Evolutionary conservation across 2,888 invertebrate genomes (phyloP).

Genomic region (Tortricodes alternella): DNA sequence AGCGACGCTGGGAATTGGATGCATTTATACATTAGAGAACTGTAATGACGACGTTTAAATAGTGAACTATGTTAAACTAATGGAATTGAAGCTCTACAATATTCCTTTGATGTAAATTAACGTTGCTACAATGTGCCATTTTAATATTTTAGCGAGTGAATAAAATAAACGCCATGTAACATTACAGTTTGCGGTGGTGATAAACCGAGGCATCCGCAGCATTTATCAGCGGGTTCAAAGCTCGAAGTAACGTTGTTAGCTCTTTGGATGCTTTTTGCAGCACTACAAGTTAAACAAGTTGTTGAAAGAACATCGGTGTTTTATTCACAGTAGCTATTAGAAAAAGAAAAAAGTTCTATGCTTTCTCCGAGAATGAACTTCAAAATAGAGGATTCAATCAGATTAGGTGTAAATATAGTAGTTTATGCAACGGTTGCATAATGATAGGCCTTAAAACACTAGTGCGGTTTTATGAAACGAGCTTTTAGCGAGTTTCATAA

Average conservation of each 20-base stretch:
- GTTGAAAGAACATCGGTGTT: neutral
- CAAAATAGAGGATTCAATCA: no score
- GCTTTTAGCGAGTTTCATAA: no score
- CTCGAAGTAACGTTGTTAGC: slow-evolving; percentile 54
- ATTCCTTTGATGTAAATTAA: no score
- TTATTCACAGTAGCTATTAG: neutral
- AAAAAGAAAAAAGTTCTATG: no score
- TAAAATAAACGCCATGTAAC: slow-evolving; percentile 35
- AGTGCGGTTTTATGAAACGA: no score
- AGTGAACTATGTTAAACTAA: no score
- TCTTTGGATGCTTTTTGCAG: slow-evolving; percentile 3
- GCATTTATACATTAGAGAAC: neutral
- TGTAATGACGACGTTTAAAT: no score
- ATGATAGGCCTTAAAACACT: no score
- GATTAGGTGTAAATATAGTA: no score
- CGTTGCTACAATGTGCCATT: neutral
- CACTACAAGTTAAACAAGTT: neutral
- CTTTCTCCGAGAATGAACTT: no score
- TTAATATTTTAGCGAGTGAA: slow-evolving; percentile 33
- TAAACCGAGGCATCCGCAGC: slow-evolving; percentile 58
- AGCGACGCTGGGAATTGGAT: slow-evolving; percentile 16
- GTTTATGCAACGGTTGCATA: no score
- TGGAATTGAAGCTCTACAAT: no score
- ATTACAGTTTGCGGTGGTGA: slow-evolving; percentile 41
- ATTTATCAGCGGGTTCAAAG: slow-evolving; percentile 73